Evolutionary conservation across 2,797 vertebrate genomes (phyloP).

Genomic region (Nyctibius grandis): DNA sequence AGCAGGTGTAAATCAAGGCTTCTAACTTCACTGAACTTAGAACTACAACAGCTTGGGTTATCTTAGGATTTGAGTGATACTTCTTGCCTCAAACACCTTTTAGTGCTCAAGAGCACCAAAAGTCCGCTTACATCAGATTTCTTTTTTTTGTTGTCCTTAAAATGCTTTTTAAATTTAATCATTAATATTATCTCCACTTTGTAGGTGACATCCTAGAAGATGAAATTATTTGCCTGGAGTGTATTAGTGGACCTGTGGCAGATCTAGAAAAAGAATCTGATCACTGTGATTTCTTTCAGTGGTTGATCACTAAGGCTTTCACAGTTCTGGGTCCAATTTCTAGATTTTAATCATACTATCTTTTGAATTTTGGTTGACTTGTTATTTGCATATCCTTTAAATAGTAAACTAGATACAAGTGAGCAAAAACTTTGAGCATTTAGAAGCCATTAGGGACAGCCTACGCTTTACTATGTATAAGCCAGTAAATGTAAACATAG

Average conservation of each 20-base stretch:
- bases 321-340: not conserved
- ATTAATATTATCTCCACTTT: not conserved
- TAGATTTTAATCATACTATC: not conserved
- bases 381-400: slow-evolving; percentile 2
- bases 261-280: not conserved
- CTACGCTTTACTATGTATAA: slow-evolving; percentile 38
- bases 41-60: not conserved
- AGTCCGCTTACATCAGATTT: not conserved
- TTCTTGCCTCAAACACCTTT: not conserved
- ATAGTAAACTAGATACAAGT: not conserved
- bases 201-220: not conserved
- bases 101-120: not conserved
- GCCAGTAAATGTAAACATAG: slow-evolving; percentile 3
- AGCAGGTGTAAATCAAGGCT: not conserved
- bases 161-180: not conserved
- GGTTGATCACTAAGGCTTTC: not conserved
- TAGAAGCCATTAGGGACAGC: slow-evolving; percentile 18
- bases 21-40: not conserved
- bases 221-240: not conserved
- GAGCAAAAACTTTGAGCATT: not conserved
- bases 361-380: not conserved
- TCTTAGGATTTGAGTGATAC: not conserved
- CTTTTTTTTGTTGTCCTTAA: not conserved
- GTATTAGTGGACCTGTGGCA: not conserved
- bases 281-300: not conserved